A percentile compares a stretch with the other conserved stretches of the same genome.
These are phyloP conservation scores for Bubo scandiacus DNA, from an alignment of 2,113 vertebrate species.

Conservation along the genomic window DNA sequence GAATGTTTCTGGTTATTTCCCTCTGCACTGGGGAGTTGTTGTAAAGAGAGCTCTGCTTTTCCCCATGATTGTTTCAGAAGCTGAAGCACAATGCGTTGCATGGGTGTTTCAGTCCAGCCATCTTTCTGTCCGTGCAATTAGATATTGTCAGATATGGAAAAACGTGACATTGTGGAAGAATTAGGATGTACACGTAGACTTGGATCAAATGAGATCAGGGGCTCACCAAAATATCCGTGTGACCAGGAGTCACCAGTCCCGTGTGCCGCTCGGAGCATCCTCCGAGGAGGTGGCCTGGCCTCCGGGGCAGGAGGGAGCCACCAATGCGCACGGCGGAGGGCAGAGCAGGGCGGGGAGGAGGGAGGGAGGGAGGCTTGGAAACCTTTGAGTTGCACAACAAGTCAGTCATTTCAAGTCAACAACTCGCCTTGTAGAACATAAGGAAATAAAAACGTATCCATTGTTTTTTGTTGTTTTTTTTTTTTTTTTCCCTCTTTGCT, in stretches of 20 bases:
- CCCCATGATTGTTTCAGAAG: background rate
- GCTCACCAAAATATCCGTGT: accelerated
- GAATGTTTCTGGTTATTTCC: slow-evolving; percentile 32
- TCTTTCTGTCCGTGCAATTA: background rate
- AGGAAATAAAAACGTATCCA: background rate
- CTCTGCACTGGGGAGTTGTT: background rate
- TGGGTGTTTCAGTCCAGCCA: background rate
- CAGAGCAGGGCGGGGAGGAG: accelerated
- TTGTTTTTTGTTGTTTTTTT: background rate
- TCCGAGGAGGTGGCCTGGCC: background rate
- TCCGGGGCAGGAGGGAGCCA: background rate
- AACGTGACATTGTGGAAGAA: background rate
- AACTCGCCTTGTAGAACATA: background rate
- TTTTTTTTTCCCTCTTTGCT: background rate
- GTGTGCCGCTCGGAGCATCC: background rate
- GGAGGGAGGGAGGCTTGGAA: background rate
- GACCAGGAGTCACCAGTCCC: background rate
- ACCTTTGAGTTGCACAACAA: background rate
- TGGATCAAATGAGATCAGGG: background rate
- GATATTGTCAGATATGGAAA: background rate
- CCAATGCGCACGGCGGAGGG: accelerated
- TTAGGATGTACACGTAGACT: background rate
- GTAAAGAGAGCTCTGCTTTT: background rate
- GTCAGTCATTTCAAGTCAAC: background rate
- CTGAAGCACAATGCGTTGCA: background rate